Evolutionary conservation across 2,888 invertebrate species (phyloP).

Genomic region (Lasioglossum pauxillum): DNA sequence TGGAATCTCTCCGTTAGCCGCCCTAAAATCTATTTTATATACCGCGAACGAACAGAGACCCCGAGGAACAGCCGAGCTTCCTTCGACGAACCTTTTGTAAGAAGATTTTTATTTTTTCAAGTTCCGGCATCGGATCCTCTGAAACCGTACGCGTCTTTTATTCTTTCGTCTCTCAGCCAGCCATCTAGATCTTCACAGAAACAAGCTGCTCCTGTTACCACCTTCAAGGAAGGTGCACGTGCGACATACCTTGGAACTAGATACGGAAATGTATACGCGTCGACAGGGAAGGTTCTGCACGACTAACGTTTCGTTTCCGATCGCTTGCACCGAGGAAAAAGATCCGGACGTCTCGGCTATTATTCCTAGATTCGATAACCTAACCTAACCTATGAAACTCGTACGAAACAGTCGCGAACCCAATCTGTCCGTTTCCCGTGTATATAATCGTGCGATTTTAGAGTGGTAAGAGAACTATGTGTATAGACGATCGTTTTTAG

Average conservation of each 20-base stretch:
- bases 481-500: conserved; percentile 60
- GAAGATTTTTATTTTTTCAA: conserved; percentile 23
- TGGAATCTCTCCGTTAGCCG: not conserved
- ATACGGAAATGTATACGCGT: not conserved
- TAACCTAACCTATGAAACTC: too few relatives aligned
- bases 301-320: not conserved
- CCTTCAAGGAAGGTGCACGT: not conserved
- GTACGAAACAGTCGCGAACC: conserved; percentile 24
- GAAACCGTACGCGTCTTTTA: not conserved
- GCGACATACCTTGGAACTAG: not conserved
- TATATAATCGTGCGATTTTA: conserved; percentile 58
- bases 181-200: not conserved
- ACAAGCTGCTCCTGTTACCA: not conserved
- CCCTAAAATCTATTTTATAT: conserved; percentile 48
- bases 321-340: not conserved
- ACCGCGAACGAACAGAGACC: conserved; percentile 15
- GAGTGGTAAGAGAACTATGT: conserved; percentile 47
- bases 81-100: conserved; percentile 33
- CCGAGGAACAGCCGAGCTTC: not conserved
- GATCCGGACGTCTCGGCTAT: not conserved
- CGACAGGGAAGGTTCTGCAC: not conserved
- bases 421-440: conserved; percentile 63
- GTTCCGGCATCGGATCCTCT: not conserved
- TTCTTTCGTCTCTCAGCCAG: not conserved
- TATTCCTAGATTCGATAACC: not conserved